Percentiles rank a stretch among this genome's conserved stretches.
phyloP scores from a whole-genome alignment of 1,140 invertebrate species.

The silkworm (Bombyx mori) region ASM3026992v2 NC_085131.1:2192501-2193000 shows the following conservation, averaged over 20 bases:
- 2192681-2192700: conserved; percentile 19
- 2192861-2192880: conserved; percentile 47
- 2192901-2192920: conserved; percentile 41
- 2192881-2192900: conserved; percentile 41
- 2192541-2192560: conserved; percentile 48
- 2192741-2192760: conserved; percentile 43
- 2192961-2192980: conserved; percentile 32
- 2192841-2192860: conserved; percentile 49
- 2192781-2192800: conserved; percentile 46
- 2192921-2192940: conserved; percentile 32
- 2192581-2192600: conserved; percentile 46
- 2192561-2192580: conserved; percentile 43
- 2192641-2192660: conserved; percentile 38
- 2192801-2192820: conserved; percentile 38
- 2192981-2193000: conserved; percentile 35
- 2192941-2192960: conserved; percentile 32
- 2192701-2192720: conserved; percentile 22
- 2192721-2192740: conserved; percentile 32
- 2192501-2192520: conserved; percentile 52
- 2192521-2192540: conserved; percentile 50
- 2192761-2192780: conserved; percentile 41
- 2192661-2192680: conserved; percentile 24
- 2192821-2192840: conserved; percentile 33
- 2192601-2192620: conserved; percentile 50
- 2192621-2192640: conserved; percentile 31